phyloP scores from a whole-genome alignment of 2,888 invertebrate species.

The Venustoraphidia nigricollis region DNA sequence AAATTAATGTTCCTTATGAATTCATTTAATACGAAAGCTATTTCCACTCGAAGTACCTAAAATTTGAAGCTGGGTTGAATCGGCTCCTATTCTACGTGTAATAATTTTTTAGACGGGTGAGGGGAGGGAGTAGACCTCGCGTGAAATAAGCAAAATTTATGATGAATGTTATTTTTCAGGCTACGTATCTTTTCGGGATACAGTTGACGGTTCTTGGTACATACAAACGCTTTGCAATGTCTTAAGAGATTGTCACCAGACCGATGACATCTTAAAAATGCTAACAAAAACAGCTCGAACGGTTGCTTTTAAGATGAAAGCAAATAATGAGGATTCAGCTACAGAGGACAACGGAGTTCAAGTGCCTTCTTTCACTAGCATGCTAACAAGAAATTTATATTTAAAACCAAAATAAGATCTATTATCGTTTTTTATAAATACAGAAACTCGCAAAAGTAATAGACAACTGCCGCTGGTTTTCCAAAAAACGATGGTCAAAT shows the following conservation, averaged over 20 bases:
- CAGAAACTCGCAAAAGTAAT: no score
- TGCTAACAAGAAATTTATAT: conserved; percentile 1
- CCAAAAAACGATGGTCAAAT: no score
- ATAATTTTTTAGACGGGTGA: no score
- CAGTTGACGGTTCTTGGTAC: conserved; percentile 38
- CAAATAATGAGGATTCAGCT: conserved; percentile 17
- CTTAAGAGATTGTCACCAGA: conserved; percentile 25
- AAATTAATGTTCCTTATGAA: neutral
- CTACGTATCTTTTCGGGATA: conserved; percentile 37
- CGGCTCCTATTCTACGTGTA: no score
- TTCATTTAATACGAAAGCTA: no score
- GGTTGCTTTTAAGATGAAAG: conserved; percentile 35
- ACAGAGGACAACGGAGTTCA: neutral
- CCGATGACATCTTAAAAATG: conserved; percentile 34
- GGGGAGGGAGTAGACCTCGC: no score
- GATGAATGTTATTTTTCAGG: conserved; percentile 21
- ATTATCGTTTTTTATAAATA: no score
- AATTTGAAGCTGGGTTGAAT: no score
- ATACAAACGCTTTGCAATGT: conserved; percentile 36
- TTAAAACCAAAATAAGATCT: neutral
- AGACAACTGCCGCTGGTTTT: no score
- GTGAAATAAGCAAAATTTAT: no score
- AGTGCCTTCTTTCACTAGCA: neutral
- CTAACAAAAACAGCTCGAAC: conserved; percentile 30
- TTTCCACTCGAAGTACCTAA: no score